Evolutionary conservation across 2,888 invertebrate genomes (phyloP), one percentile per base, ranked within the genome.

Genomic region (Drosophila borealis): DNA sequence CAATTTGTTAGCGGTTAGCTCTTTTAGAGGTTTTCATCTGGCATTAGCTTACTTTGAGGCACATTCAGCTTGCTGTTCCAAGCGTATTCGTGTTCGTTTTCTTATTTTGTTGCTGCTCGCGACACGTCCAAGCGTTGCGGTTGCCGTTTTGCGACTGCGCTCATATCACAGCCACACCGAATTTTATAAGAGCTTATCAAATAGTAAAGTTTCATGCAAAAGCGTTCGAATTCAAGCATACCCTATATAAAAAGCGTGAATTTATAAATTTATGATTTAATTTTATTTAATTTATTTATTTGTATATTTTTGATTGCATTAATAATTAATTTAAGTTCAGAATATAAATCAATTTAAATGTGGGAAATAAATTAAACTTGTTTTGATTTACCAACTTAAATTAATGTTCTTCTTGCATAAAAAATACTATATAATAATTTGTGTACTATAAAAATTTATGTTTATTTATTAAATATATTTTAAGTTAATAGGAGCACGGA

Each of bases 121-220:
- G 82, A 81, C 83, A 85, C 83, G 85, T 81, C 88, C 67, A 70
- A 79, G 72, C 88, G 64, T 50, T 77, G 64, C 70, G 77, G 60
- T 81, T 79, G 85, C 66, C 66, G 79, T 64, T 75, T 74, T 70
- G 72, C 82, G 85, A 85, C 85, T 85, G 74, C 85, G 83, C 72
- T 74, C 69, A 71, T 64, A 69, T 70, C 72, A 61, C 70, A 73
- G 51, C 46, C 80, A 63, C 84, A 84, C 64, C 75, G 71, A 81
- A 84, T 69, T 84, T 84, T 84, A 84, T 84, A 84, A 84, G 83
- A 84, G 87, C 57, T 63, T 41, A 65, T 56, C 65, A 44, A 71
- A 56, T 53, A 56, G 46, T 49, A 48, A 17, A 51, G 44, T 48
- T 56, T 51, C 62, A 46, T 25, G 21, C 25, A 33, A 41, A 25